phyloP scores from a whole-genome alignment of 2,113 vertebrate genomes.

The Dascyllus trimaculatus region DNA sequence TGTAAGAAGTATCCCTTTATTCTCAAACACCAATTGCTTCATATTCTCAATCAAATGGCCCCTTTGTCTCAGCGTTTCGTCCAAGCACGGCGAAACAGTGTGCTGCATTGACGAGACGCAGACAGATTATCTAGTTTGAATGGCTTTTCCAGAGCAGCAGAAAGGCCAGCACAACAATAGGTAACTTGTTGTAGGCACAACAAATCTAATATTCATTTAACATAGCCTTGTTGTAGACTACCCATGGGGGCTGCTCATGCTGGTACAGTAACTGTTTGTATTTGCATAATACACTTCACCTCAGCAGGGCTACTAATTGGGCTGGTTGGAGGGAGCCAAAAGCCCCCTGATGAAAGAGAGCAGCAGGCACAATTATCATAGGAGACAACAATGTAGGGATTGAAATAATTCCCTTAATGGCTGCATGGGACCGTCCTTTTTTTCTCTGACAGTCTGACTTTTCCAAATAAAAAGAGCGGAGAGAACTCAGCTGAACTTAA shows the following conservation, averaged over 20 bases:
- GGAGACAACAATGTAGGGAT: constrained; percentile 75
- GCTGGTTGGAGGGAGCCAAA: constrained; percentile 65
- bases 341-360: constrained; percentile 61
- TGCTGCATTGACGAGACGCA: constrained; percentile 74
- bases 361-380: constrained; percentile 61
- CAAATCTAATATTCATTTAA: constrained; percentile 81
- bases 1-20: constrained; percentile 71
- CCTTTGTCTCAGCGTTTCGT: constrained; percentile 79
- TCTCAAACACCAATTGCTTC: constrained; percentile 72
- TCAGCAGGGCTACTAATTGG: constrained; percentile 74
- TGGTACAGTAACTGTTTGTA: constrained; percentile 79
- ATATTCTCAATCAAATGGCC: constrained; percentile 79
- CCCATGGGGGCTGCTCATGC: constrained; percentile 60
- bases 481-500: background rate
- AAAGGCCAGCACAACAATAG: constrained; percentile 81
- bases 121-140: constrained; percentile 84
- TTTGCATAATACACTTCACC: constrained; percentile 76
- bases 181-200: constrained; percentile 83
- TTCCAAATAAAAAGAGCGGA: constrained; percentile 23
- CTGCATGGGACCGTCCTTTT: constrained; percentile 29
- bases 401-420: constrained; percentile 77
- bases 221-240: constrained; percentile 61
- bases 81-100: constrained; percentile 64
- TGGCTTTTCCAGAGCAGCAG: constrained; percentile 79
- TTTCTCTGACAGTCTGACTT: constrained; percentile 41